A percentile compares a stretch with the other conserved stretches of the same genome.
These are phyloP conservation scores for Arrhamphus sclerolepis DNA, from an alignment of 2,797 vertebrate species.

Conservation along the genomic window DNA sequence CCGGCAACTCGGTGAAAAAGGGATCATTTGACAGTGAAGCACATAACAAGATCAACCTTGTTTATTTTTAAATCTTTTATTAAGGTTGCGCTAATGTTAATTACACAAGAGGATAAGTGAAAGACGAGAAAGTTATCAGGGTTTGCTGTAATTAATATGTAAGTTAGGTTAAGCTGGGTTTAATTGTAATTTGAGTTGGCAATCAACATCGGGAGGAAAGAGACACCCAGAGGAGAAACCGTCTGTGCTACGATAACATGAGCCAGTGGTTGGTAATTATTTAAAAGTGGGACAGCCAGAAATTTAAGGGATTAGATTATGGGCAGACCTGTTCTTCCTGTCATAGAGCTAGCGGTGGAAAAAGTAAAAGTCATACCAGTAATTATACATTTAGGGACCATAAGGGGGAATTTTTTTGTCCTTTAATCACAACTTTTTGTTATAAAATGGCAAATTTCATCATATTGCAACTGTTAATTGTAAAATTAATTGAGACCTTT, in stretches of 20 bases:
- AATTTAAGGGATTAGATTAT: too few species aligned
- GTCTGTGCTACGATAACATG: not conserved
- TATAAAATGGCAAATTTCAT: too few species aligned
- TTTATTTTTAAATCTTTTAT: conserved; percentile 27
- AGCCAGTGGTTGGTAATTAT: conserved; percentile 4
- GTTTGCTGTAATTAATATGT: conserved; percentile 18
- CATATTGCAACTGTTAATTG: too few species aligned
- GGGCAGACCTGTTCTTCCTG: too few species aligned
- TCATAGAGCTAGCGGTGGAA: too few species aligned
- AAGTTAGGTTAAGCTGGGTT: conserved; percentile 9
- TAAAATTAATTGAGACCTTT: too few species aligned
- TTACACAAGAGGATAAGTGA: conserved; percentile 12
- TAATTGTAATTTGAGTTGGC: conserved; percentile 29
- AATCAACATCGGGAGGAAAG: conserved; percentile 20
- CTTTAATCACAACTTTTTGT: too few species aligned
- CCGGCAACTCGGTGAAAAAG: conserved; percentile 31
- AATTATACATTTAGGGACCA: too few species aligned
- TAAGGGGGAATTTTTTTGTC: too few species aligned
- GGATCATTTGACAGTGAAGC: conserved; percentile 30
- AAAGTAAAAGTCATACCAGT: too few species aligned
- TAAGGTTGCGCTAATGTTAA: conserved; percentile 3
- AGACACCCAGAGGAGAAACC: not conserved
- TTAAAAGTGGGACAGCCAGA: too few species aligned
- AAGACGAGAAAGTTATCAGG: not conserved
- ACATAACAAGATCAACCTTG: conserved; percentile 12